A percentile compares a stretch with the other conserved stretches of the same genome.
Conservation (phyloP, 2,888 invertebrate genomes). For the Pachycephus smyrnensis region DNA sequence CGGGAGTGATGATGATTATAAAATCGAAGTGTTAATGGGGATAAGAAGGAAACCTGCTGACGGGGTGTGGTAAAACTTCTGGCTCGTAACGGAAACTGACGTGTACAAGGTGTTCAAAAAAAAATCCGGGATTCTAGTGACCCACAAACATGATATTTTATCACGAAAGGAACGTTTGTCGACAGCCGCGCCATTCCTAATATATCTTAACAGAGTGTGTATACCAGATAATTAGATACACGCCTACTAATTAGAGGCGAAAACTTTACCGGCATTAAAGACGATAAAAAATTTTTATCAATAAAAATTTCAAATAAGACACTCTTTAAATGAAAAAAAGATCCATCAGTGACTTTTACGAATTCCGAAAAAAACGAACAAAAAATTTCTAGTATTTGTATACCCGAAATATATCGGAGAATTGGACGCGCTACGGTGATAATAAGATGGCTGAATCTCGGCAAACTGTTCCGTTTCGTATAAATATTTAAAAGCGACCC, state of each 20-base stretch:
- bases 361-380: neutral
- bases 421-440: neutral
- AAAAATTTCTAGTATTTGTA: too few species aligned
- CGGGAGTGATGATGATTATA: conserved; percentile 31
- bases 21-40: conserved; percentile 34
- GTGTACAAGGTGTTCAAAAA: neutral
- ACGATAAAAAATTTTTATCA: neutral
- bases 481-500: conserved; percentile 43
- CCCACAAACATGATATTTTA: neutral
- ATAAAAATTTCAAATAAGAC: neutral
- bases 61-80: neutral
- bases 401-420: too few species aligned
- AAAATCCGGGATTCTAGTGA: neutral
- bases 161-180: neutral
- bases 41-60: conserved; percentile 16
- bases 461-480: conserved; percentile 17
- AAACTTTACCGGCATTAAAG: neutral
- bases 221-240: neutral
- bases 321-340: neutral
- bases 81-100: neutral
- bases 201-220: neutral
- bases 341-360: neutral
- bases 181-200: neutral
- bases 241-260: neutral
- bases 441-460: neutral